Evolutionary conservation across 2,797 vertebrate species (phyloP), one percentile per base, ranked within the genome.

Genomic region (Chaunax sp.): DNA sequence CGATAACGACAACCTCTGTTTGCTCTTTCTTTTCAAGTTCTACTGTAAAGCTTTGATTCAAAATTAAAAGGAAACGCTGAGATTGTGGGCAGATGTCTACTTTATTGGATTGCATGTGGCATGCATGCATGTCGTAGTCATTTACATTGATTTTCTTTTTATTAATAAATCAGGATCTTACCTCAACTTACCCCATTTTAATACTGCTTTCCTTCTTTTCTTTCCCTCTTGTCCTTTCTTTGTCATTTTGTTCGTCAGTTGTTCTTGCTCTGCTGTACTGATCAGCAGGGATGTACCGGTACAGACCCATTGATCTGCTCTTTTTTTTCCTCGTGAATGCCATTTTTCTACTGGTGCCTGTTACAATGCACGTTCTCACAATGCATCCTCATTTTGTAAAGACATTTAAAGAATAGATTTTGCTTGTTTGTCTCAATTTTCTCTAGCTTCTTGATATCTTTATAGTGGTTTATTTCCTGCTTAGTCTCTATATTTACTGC

Each of bases 101-200:
- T 38, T 67, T 58, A 61, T 65, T 67, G 64, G 58, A 62, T 63
- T n/a, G 43, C 64, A 37, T 54, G 56, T 56, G 18, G 62, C 54
- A 60, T 71, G 63, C 35, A 75, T 84, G 79, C 82, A 44, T 52
- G 81, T 75, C 40, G 37, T 19, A 22, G n/a, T 58, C 16, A 26
- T 66, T 26, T 55, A 16, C 15, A 63, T 56, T 53, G 14, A 43
- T 52, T 67, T 55, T 63, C 19, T 18, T 72, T 69, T 51, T 18
- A 23, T 30, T 40, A 9, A 30, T 33, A 6, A 38, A 38, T 16
- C 23, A 18, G 33, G 12, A 84, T 63, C 33, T 45, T 37, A 56
- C 13, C 28, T 26, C 40, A 38, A 13, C 75, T 72, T 75, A 75
- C 71, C 84, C 87, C 82, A 26, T 46, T 73, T 67, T 63, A 52